These are phyloP conservation scores for Augochlora pura DNA, from an alignment of 1,140 invertebrate species.

Conservation along the genomic window DNA sequence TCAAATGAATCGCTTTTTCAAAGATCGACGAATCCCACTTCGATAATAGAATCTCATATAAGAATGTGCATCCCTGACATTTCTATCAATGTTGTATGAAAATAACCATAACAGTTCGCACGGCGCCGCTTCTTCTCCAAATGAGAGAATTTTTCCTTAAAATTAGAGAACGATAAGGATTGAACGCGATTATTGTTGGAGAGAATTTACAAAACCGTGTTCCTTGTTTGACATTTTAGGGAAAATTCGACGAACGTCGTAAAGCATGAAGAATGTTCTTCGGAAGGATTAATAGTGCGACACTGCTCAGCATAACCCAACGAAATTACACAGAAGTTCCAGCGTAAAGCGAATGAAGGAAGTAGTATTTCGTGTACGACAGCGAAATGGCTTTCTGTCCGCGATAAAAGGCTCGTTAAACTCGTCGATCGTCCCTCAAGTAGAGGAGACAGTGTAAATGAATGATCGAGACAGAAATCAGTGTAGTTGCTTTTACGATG, in stretches of 20 bases:
- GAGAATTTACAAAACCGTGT: background rate
- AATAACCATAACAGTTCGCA: too few species aligned
- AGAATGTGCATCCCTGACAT: too few species aligned
- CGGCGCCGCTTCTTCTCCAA: too few species aligned
- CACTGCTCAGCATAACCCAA: conserved; percentile 6
- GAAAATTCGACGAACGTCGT: conserved; percentile 4
- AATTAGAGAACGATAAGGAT: too few species aligned
- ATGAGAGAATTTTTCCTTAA: too few species aligned
- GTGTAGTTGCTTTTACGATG: background rate
- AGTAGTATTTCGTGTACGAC: conserved; percentile 17
- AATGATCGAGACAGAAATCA: background rate
- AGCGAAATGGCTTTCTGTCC: background rate
- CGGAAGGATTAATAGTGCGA: background rate
- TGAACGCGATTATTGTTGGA: too few species aligned
- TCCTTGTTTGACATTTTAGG: background rate
- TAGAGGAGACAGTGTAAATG: background rate
- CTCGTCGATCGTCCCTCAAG: background rate
- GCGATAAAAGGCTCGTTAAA: background rate
- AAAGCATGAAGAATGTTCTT: conserved; percentile 16
- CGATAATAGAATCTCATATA: too few species aligned
- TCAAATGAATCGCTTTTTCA: too few species aligned
- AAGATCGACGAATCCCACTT: too few species aligned
- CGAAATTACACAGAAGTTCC: conserved; percentile 29
- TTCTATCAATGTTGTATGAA: too few species aligned
- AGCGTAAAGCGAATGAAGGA: conserved; percentile 22